A percentile compares a stretch with the other conserved stretches of the same genome.
Conservation (phyloP, 2,888 invertebrate species). For the Diarsia mendica region DNA sequence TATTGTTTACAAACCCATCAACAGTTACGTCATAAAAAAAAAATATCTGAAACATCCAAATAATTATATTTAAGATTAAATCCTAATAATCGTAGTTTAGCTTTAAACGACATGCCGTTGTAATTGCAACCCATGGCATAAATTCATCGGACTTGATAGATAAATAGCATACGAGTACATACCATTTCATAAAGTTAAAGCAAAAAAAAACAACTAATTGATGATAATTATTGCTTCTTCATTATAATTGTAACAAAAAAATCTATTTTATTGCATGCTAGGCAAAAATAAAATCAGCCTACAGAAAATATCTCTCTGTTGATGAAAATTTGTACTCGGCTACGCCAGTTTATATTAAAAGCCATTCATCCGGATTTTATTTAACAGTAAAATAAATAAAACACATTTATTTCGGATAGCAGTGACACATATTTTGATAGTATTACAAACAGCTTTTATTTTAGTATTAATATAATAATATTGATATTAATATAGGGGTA, state of each 20-base stretch:
- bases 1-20: neutral
- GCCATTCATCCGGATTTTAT: neutral
- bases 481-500: neutral
- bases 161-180: neutral
- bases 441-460: no score
- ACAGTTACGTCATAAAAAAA: no score
- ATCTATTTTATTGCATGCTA: neutral
- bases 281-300: no score
- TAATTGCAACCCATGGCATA: neutral
- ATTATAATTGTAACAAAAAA: neutral
- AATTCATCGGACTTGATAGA: neutral
- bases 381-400: no score
- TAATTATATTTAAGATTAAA: neutral
- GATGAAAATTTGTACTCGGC: no score
- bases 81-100: neutral
- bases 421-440: no score
- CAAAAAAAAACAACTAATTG: no score
- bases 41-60: neutral
- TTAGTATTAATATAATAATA: neutral
- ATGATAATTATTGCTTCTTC: neutral
- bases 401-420: no score
- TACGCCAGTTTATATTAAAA: neutral
- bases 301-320: neutral
- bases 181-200: no score
- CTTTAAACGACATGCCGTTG: neutral